A percentile compares a stretch with the other conserved stretches of the same genome.
Conservation (phyloP, 2,888 invertebrate species). For the Tiliacea citrago region DNA sequence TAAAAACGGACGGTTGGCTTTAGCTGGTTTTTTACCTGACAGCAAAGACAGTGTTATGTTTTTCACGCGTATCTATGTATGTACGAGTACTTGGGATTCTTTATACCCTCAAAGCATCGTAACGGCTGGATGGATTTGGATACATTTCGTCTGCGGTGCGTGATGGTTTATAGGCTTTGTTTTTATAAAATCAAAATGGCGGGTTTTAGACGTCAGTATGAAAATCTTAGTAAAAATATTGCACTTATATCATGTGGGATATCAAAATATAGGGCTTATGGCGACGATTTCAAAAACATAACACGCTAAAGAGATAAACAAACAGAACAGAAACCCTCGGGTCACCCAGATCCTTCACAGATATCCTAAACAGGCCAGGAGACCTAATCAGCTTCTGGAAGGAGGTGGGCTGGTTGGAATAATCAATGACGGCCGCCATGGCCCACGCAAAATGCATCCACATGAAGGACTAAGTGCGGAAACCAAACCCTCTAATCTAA, state of each 20-base stretch:
- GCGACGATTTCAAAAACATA: neutral
- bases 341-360: too few species aligned
- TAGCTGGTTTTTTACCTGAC: neutral
- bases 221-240: neutral
- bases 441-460: too few species aligned
- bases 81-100: neutral
- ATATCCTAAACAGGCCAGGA: too few species aligned
- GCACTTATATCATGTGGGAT: neutral
- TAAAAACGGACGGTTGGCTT: neutral
- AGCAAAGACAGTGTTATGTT: neutral
- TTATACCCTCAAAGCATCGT: neutral
- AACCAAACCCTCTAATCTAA: too few species aligned
- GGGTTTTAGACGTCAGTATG: neutral
- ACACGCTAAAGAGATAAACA: neutral
- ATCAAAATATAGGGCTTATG: neutral
- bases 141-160: neutral
- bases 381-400: too few species aligned
- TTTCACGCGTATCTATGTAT: neutral
- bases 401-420: too few species aligned
- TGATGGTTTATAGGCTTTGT: neutral
- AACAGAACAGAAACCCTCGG: too few species aligned
- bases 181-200: neutral
- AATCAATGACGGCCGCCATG: too few species aligned
- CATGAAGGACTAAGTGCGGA: too few species aligned
- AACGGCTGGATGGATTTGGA: neutral